Evolutionary conservation across 2,888 invertebrate genomes (phyloP).

Genomic region (Plagodis dolabraria): DNA sequence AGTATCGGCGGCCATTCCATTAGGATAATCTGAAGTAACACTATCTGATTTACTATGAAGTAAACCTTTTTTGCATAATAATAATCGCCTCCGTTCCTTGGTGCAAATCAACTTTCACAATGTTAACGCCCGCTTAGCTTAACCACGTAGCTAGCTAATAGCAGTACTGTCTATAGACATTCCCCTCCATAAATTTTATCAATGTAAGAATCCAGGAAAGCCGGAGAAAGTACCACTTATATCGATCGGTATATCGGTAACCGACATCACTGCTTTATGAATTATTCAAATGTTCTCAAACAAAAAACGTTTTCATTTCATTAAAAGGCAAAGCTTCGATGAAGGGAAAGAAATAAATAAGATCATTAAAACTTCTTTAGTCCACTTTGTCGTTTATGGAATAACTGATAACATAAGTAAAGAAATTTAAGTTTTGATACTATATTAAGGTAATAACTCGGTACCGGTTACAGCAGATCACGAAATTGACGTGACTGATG

Average conservation of each 20-base stretch:
- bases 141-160: constrained; percentile 51
- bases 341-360: constrained; percentile 15
- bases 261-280: constrained; percentile 61
- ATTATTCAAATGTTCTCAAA: constrained; percentile 56
- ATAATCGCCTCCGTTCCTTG: constrained; percentile 23
- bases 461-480: constrained; percentile 68
- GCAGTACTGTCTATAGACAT: constrained; percentile 44
- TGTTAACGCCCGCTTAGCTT: constrained; percentile 47
- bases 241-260: constrained; percentile 44
- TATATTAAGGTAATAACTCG: constrained; percentile 53
- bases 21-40: too few species aligned
- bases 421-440: constrained; percentile 48
- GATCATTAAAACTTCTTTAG: too few species aligned
- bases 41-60: constrained; percentile 27
- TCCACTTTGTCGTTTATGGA: too few species aligned
- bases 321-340: constrained; percentile 29
- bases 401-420: too few species aligned
- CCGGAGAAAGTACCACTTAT: constrained; percentile 39
- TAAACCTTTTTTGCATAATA: constrained; percentile 44
- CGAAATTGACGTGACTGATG: constrained; percentile 70
- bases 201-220: constrained; percentile 51
- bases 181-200: constrained; percentile 50
- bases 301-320: constrained; percentile 10
- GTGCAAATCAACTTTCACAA: constrained; percentile 77
- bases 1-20: too few species aligned